Evolutionary conservation across 2,113 vertebrate genomes (phyloP), one percentile per base, ranked within the genome.

Genomic region (Hirundichthys speculiger): DNA sequence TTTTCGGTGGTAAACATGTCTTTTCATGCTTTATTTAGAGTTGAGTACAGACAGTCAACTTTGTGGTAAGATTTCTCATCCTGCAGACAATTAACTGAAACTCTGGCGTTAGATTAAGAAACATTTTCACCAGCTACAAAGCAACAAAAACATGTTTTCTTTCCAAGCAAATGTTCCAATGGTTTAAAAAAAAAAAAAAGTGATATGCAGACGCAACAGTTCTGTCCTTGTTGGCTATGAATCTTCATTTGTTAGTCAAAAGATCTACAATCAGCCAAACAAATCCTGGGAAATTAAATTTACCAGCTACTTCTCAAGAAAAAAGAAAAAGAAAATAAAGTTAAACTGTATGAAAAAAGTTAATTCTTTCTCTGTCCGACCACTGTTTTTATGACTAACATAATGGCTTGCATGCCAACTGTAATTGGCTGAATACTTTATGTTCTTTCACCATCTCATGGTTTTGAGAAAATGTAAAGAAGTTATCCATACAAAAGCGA

Each of bases 111-210:
- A 49, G 49, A 20, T 48, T 18, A 63, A 13, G 43, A 50, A 25
- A 19, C 52, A 52, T 50, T 48, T 21, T n/a, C 39, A n/a, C 46
- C 11, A 0, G 8, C 60, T 46, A 70, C 49, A 73, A 67, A 62
- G 25, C 50, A 55, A 49, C 30, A 50, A 64, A 51, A 50, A 51
- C 64, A 45, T 18, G 42, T 21, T 80, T 78, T 63, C 16, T 18
- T 77, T 63, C 54, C 54, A 54, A 43, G 13, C 3, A 14, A 39
- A 68, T 59, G 19, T 66, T 65, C 46, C 38, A 63, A 2, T 41
- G 65, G 21, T 41, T 45, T 48, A 12, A 58, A 61, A 45, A 66
- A 18, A 30, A 10, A 13, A 18, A 7, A 11, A 14, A 22, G 6
- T 30, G 8, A 53, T 43, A 38, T 7, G 21, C 40, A 59, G 22